phyloP scores from a whole-genome alignment of 1,140 invertebrate species.

The Plutomurus gul region DNA sequence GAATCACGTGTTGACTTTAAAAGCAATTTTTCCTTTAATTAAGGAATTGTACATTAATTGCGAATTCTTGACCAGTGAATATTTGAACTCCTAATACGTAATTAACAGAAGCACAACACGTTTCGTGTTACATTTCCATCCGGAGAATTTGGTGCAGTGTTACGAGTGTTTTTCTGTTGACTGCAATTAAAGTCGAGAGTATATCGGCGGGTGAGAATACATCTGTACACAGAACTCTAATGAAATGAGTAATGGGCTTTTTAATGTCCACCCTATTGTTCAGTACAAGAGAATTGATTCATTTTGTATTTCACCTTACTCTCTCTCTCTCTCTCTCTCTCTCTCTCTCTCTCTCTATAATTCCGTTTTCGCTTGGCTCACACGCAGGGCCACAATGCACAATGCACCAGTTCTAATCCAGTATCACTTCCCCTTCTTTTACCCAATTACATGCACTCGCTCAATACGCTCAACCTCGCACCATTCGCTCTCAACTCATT shows the following conservation, averaged over 20 bases:
- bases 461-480: too few species aligned
- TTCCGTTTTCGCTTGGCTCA: slow-evolving; percentile 22
- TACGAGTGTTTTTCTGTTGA: too few species aligned
- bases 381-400: slow-evolving; percentile 19
- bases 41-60: too few species aligned
- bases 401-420: background rate
- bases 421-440: slow-evolving; percentile 10
- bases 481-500: background rate
- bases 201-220: too few species aligned
- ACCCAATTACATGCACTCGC: slow-evolving; percentile 6
- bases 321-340: background rate
- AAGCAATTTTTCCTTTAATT: too few species aligned
- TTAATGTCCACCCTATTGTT: background rate
- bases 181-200: too few species aligned
- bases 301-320: slow-evolving; percentile 9
- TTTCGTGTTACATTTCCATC: too few species aligned
- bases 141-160: too few species aligned
- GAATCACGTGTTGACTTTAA: too few species aligned
- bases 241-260: background rate
- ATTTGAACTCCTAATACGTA: too few species aligned
- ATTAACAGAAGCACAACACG: too few species aligned
- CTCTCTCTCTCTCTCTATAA: background rate
- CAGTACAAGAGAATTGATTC: background rate
- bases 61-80: too few species aligned
- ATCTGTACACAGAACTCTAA: background rate